Evolutionary conservation across 1,140 invertebrate genomes (phyloP), one percentile per base, ranked within the genome.

Genomic region (Rhynchophorus ferrugineus): DNA sequence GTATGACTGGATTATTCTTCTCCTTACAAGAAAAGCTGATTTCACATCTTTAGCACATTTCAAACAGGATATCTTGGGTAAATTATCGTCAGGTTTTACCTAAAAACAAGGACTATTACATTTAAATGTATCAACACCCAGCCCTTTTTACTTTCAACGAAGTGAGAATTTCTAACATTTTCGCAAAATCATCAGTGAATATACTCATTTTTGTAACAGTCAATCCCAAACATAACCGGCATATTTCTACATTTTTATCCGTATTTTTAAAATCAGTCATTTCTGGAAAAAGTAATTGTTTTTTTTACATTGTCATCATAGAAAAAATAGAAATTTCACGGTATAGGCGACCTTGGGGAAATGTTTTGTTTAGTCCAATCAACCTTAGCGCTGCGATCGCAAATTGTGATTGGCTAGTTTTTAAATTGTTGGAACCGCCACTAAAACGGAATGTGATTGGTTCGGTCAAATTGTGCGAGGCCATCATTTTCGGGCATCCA

Each of bases 121-220:
- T 19, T 41, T 18, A 17, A 6, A 6, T 13, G 5, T 36, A 9
- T 11, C 44, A 46, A 8, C 14, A 18, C 37, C 24, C 8, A 37
- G 34, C 2, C 9, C 7, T 21, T 14, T 39, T 24, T 50, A 58
- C 60, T 54, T 59, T 57, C 35, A 61, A 24, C 11, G 56, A 56
- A 18, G 57, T 61, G 20, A 61, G 42, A n/a, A 54, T 46, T 41
- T 58, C 44, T 44, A 61, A 35, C 57, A 61, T 61, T 49, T 57
- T 51, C 2, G 54, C 48, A 49, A 58, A 58, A 56, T 57, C 54
- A 19, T 53, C 54, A 7, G 44, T 45, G 34, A 57, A 59, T 18
- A 61, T 49, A 36, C 46, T 55, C 13, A 57, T 49, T 42, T 49
- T 58, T 35, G 44, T 53, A n/a, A 45, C 44, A 14, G 55, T 45